Evolutionary conservation across 1,140 invertebrate species (phyloP).

Genomic region (Pseudobourletiella spinata): DNA sequence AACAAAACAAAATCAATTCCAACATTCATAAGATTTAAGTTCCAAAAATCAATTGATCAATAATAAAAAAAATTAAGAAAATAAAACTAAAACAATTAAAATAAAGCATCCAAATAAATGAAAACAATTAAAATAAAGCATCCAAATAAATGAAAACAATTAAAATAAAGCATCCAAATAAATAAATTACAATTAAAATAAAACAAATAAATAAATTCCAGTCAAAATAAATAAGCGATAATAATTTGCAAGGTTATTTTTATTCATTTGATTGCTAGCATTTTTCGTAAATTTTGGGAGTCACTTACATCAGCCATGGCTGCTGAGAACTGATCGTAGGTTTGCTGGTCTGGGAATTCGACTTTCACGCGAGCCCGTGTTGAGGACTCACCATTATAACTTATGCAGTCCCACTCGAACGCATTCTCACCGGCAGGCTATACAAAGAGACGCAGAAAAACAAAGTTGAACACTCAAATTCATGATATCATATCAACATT

Average conservation of each 20-base stretch:
- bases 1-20: neutral
- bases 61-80: neutral
- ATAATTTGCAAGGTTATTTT: too few species aligned
- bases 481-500: too few species aligned
- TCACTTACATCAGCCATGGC: slow-evolving; percentile 24
- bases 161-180: neutral
- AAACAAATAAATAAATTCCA: too few species aligned
- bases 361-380: slow-evolving; percentile 8
- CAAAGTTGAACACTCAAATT: too few species aligned
- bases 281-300: too few species aligned
- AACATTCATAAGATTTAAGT: neutral
- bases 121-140: neutral
- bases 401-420: slow-evolving; percentile 19
- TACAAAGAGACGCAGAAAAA: slow-evolving; percentile 2
- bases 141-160: neutral
- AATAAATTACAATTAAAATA: too few species aligned
- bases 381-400: neutral
- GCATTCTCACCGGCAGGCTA: slow-evolving; percentile 16
- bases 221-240: too few species aligned
- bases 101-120: neutral
- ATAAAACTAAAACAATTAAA: neutral
- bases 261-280: too few species aligned
- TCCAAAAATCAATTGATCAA: too few species aligned
- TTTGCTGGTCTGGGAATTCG: slow-evolving; percentile 13
- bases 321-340: slow-evolving; percentile 11